Evolutionary conservation across 2,888 invertebrate species (phyloP), one percentile per base, ranked within the genome.

Genomic region (Epinotia bilunana): DNA sequence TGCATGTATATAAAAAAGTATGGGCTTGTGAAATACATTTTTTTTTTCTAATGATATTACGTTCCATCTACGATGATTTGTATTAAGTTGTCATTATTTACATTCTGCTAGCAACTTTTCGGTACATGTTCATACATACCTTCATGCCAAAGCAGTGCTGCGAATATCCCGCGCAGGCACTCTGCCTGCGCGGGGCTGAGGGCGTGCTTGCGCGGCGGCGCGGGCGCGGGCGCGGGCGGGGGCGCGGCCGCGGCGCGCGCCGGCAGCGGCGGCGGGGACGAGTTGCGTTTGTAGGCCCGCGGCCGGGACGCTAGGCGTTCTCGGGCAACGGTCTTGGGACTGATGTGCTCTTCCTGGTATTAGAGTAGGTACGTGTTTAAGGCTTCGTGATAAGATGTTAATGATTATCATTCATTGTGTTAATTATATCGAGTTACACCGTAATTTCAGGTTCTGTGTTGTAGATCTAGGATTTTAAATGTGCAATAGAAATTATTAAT

Each of bases 61-160:
- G n/a, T n/a, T n/a, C n/a, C n/a, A n/a, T n/a, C n/a, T n/a, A n/a
- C n/a, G n/a, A n/a, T n/a, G n/a, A n/a, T n/a, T n/a, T n/a, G n/a
- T n/a, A n/a, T n/a, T n/a, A n/a, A n/a, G n/a, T 23, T 23, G 23
- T 23, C 23, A 23, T 23, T 23, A 23, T 6, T 33, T 33, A 3
- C 33, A 5, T 33, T 4, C 33, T 33, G 6, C 33, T 33, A 33
- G 33, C 33, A 33, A 33, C 33, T 33, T 33, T 33, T 7, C 33
- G 33, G 7, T 33, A 33, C 7, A 33, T 7, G 6, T 7, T 33
- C 7, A 33, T 33, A 33, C 72, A 67, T 83, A 95, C 95, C 98
- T 92, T 99, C 99, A 86, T 99, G 99, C 99, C 99, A 99, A 1
- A 99, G 92, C 82, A 99, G 96, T 0, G 99, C 98, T 0, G 99